Conservation (phyloP, 2,888 invertebrate species). For the Dicranocentrus wangi region DNA sequence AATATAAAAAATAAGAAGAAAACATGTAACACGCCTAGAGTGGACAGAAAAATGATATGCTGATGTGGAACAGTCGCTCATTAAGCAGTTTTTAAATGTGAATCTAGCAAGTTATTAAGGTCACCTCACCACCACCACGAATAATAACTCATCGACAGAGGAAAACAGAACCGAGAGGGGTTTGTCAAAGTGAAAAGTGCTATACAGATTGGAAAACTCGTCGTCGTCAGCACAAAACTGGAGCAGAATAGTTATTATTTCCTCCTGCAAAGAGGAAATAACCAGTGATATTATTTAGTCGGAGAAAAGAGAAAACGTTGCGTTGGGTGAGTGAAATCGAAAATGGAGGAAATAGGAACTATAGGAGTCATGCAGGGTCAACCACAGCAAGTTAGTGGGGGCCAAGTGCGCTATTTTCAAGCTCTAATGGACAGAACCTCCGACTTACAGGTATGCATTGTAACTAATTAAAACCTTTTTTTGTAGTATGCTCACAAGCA, state of each 20-base stretch:
- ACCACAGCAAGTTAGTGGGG: constrained; percentile 58
- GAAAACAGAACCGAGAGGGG: background rate
- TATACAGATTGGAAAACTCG: too few species aligned
- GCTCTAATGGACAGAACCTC: constrained; percentile 57
- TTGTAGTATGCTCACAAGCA: background rate
- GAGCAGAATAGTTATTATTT: background rate
- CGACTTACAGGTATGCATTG: constrained; percentile 50
- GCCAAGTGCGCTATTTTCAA: constrained; percentile 61
- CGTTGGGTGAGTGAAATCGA: constrained; percentile 28
- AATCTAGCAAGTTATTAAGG: too few species aligned
- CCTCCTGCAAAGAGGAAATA: too few species aligned
- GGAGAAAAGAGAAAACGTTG: background rate
- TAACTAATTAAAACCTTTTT: constrained; percentile 5
- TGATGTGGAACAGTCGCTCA: too few species aligned
- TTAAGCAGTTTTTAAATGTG: too few species aligned
- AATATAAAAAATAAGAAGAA: background rate
- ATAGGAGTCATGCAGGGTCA: constrained; percentile 56
- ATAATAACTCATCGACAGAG: background rate
- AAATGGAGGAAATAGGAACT: constrained; percentile 57
- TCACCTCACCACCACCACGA: background rate
- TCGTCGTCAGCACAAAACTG: background rate
- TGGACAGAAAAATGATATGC: too few species aligned
- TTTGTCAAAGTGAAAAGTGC: too few species aligned
- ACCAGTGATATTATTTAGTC: too few species aligned
- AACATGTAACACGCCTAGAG: too few species aligned